Evolutionary conservation across 2,888 invertebrate species (phyloP).

Genomic region (Spatulosminthurus flaviceps): DNA sequence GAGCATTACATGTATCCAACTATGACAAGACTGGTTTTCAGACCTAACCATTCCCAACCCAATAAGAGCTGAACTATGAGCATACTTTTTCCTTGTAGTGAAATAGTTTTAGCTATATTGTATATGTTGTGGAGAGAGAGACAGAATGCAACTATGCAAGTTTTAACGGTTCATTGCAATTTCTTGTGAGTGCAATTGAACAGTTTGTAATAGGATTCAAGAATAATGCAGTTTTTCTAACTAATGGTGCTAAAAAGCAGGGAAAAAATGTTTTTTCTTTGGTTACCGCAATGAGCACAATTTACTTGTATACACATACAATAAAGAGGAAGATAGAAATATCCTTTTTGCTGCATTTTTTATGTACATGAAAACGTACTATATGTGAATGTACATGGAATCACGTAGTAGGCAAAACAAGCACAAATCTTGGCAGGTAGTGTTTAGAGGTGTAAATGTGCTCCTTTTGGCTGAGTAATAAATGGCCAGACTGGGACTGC

Average conservation of each 20-base stretch:
- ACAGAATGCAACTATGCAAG: conserved; percentile 4
- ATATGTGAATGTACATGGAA: no score
- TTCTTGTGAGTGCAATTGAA: neutral
- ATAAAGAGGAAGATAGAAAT: no score
- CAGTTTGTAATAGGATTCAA: neutral
- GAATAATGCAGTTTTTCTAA: neutral
- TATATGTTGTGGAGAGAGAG: neutral
- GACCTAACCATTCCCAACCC: neutral
- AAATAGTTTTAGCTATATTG: no score
- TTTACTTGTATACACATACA: no score
- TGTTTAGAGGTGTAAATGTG: no score
- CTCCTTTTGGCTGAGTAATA: no score
- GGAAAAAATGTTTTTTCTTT: neutral
- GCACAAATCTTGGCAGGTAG: no score
- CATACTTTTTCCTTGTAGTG: neutral
- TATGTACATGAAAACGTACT: no score
- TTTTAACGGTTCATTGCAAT: conserved; percentile 18
- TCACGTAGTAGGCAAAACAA: no score
- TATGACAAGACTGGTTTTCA: conserved; percentile 1
- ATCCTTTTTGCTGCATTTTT: no score
- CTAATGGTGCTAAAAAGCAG: no score
- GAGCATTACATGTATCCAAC: neutral
- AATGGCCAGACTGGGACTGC: no score
- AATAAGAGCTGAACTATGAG: neutral
- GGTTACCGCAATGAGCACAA: conserved; percentile 18